Evolutionary conservation across 2,113 vertebrate species (phyloP), one percentile per base, ranked within the genome.

Genomic region (Equus przewalskii): DNA sequence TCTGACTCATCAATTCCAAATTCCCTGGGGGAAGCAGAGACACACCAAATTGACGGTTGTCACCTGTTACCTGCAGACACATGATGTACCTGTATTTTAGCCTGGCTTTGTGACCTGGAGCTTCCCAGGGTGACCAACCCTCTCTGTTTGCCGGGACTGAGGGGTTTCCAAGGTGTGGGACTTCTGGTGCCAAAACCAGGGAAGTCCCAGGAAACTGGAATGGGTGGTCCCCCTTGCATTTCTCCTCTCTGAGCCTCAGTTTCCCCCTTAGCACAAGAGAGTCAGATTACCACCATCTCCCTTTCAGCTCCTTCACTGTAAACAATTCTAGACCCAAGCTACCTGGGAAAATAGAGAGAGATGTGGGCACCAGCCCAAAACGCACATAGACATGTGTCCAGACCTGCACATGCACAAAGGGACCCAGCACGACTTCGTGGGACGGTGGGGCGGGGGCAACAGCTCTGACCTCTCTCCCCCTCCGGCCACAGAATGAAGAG

Each of bases 401-500:
- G 67, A 13, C 36, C n/a, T 24, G 4, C 30, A 0, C 49, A 2
- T 3, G 3, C 8, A 10, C 28, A 1, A 0, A 0, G 8, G 62
- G 10, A 3, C 75, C 41, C 84, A 16, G 41, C 12, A 16, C 73
- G 33, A 26, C 26, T 33, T 4, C 0, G 18, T 16, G 64, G 72
- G 86, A 15, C 10, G 33, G 18, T 0, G 4, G 70, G 60, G 28
- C 72, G 3, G 54, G 0, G 33, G 24, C 7, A 0, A 11, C 0
- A 5, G 8, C 51, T n/a, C 49, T 93, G 91, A 95, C 67, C 54
- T 21, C 65, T 80, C 73, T 62, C 33, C 21, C 16, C 1, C 81
- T 51, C 51, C 0, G 30, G 19, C 72, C 0, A 0, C 98, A 99
- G 99, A 99, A 99, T 0, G 99, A 99, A 97, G 99, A 99, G 3